Percentiles rank a stretch among this genome's conserved stretches.
These are phyloP conservation scores for Hetaerina americana DNA, from an alignment of 1,140 invertebrate genomes.

Conservation along the genomic window DNA sequence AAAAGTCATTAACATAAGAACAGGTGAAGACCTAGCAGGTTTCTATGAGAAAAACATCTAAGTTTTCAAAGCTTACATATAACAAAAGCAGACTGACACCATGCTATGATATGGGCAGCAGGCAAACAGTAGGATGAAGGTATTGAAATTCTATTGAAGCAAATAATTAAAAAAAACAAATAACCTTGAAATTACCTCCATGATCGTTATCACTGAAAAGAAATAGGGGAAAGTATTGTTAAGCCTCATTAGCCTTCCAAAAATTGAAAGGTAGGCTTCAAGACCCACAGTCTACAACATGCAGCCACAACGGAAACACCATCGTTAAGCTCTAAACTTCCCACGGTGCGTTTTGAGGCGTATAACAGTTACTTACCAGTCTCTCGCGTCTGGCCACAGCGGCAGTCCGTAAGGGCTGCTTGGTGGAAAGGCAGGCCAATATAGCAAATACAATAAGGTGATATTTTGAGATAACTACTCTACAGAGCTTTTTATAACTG, in stretches of 20 bases:
- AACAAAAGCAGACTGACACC: not conserved
- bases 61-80: not conserved
- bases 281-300: constrained; percentile 1
- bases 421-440: constrained; percentile 18
- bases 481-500: not conserved
- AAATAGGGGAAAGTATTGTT: constrained; percentile 5
- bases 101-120: not conserved
- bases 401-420: constrained; percentile 19
- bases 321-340: constrained; percentile 4
- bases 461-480: constrained; percentile 10
- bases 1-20: constrained; percentile 10
- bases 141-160: not conserved
- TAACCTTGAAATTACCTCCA: not conserved
- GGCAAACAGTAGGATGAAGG: not conserved
- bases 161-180: not conserved
- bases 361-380: constrained; percentile 14
- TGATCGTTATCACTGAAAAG: constrained; percentile 1
- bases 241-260: not conserved
- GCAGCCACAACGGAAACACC: constrained; percentile 7
- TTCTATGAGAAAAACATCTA: not conserved
- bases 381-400: constrained; percentile 17
- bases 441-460: constrained; percentile 16
- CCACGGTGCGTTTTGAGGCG: constrained; percentile 1
- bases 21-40: not conserved
- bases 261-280: not conserved